These are phyloP conservation scores for Neolamprologus brichardi DNA, from an alignment of 2,113 vertebrate genomes.

Conservation along the genomic window DNA sequence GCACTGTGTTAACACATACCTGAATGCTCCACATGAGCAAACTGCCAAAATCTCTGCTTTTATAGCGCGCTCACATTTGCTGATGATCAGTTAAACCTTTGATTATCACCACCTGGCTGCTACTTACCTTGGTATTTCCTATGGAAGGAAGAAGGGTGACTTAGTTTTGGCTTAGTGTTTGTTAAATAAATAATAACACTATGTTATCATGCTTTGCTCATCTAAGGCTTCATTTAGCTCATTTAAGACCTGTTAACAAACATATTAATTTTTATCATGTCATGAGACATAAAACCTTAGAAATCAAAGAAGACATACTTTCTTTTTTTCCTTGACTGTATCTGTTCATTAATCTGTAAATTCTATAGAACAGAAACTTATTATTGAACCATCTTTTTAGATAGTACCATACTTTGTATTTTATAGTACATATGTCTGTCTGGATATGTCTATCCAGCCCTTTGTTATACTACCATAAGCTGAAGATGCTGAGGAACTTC, in stretches of 20 bases:
- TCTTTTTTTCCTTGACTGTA: not conserved
- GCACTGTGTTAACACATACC: not conserved
- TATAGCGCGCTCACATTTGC: not conserved
- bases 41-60: not conserved
- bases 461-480: not conserved
- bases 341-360: not conserved
- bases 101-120: not conserved
- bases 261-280: not conserved
- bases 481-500: not conserved
- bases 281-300: not conserved
- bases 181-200: not conserved
- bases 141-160: not conserved
- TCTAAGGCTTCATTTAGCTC: not conserved
- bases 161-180: not conserved
- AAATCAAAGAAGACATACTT: not conserved
- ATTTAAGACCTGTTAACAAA: not conserved
- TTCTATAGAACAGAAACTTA: not conserved
- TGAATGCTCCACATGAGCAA: not conserved
- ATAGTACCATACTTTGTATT: not conserved
- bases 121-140: not conserved
- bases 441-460: not conserved
- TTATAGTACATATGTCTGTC: accelerated
- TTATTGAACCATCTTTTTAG: not conserved
- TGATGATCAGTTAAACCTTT: not conserved
- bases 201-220: not conserved